Conservation (phyloP, 1,140 invertebrate genomes). For the Vollenhovia emeryi region DNA sequence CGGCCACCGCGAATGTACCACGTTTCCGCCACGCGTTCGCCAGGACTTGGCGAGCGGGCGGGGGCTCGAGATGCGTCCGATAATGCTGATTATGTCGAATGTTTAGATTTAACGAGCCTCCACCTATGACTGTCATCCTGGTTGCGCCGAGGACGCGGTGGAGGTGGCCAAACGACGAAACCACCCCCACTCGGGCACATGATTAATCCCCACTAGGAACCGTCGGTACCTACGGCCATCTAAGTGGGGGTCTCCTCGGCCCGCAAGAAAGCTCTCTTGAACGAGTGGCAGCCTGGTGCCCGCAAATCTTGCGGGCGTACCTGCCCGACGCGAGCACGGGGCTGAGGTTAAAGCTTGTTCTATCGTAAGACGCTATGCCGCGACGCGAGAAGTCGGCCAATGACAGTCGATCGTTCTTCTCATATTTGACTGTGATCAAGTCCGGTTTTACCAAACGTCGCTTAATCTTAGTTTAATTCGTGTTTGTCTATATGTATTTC, state of each 20-base stretch:
- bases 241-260: conserved; percentile 58
- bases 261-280: conserved; percentile 75
- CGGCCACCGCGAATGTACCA: not conserved
- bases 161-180: conserved; percentile 81
- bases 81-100: conserved; percentile 41
- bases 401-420: too few species aligned
- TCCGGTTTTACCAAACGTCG: too few species aligned
- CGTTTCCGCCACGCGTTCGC: not conserved
- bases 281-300: conserved; percentile 79
- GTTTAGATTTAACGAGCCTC: conserved; percentile 70
- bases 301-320: conserved; percentile 71
- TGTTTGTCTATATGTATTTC: too few species aligned
- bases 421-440: too few species aligned
- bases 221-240: conserved; percentile 41
- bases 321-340: conserved; percentile 70
- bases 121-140: conserved; percentile 80
- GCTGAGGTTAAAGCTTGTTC: too few species aligned
- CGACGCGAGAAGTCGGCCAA: too few species aligned
- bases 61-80: not conserved
- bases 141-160: conserved; percentile 78
- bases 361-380: too few species aligned
- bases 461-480: too few species aligned
- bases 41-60: not conserved
- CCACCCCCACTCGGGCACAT: conserved; percentile 77
- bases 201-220: conserved; percentile 67